Percentiles rank a stretch among this genome's conserved stretches.
Conservation (phyloP, 1,140 invertebrate genomes). For the Zaprionus ghesquierei region DNA sequence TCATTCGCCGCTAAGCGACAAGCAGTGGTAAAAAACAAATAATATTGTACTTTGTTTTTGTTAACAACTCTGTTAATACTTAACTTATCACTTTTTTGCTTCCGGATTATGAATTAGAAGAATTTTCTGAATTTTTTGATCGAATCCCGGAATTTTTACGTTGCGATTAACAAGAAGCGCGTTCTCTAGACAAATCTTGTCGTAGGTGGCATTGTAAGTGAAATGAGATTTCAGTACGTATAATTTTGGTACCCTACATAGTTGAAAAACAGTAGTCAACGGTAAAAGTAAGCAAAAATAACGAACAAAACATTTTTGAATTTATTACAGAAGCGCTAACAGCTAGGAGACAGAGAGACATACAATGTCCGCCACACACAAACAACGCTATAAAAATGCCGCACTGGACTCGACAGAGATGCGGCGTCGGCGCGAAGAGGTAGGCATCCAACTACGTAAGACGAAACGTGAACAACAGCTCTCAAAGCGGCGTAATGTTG, state of each 20-base stretch:
- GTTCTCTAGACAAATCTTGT: no score
- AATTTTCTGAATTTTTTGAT: no score
- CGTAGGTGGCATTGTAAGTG: background rate
- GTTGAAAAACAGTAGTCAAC: background rate
- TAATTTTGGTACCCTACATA: background rate
- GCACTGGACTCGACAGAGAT: slow-evolving; percentile 96
- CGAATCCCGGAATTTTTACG: no score
- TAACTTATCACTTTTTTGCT: no score
- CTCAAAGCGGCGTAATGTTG: slow-evolving; percentile 95
- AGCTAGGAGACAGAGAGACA: slow-evolving; percentile 26
- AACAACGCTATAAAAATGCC: slow-evolving; percentile 97
- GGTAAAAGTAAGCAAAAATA: background rate
- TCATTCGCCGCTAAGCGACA: no score
- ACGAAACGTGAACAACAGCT: slow-evolving; percentile 97
- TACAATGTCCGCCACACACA: slow-evolving; percentile 92
- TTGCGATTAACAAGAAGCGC: no score
- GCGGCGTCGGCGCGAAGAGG: slow-evolving; percentile 95
- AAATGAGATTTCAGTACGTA: no score
- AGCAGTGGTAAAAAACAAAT: no score
- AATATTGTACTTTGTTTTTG: no score
- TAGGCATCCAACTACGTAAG: slow-evolving; percentile 97
- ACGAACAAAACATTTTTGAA: background rate
- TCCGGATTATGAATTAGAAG: no score
- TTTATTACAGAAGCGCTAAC: slow-evolving; percentile 2
- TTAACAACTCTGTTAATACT: no score